Percentiles rank a stretch among this genome's conserved stretches.
These are phyloP conservation scores for Episyrphus balteatus DNA, from an alignment of 1,140 invertebrate genomes.

Conservation along the genomic window DNA sequence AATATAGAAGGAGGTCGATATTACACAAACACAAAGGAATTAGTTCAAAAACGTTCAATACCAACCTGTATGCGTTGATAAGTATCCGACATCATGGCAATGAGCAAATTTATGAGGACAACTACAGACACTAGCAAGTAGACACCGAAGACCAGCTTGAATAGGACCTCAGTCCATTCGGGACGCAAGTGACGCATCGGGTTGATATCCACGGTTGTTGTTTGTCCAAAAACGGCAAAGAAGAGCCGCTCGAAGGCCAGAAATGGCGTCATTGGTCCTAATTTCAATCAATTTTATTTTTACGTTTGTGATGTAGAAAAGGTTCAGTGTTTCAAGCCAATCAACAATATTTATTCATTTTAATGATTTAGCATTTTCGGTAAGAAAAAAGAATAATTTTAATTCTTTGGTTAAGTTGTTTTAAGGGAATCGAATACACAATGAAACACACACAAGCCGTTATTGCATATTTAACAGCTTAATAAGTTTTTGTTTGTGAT, in stretches of 20 bases:
- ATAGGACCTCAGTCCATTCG: constrained; percentile 66
- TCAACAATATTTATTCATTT: too few species aligned
- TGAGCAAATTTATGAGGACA: constrained; percentile 95
- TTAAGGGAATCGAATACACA: too few species aligned
- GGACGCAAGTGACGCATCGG: constrained; percentile 52
- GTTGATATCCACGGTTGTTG: constrained; percentile 75
- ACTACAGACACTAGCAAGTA: constrained; percentile 97
- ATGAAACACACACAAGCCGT: too few species aligned
- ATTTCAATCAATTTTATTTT: constrained; percentile 7
- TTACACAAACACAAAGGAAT: constrained; percentile 14
- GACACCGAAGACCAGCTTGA: constrained; percentile 83
- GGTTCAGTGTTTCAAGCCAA: too few species aligned
- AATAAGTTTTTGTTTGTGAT: too few species aligned
- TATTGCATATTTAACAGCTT: too few species aligned
- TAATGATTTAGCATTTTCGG: too few species aligned
- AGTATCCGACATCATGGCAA: constrained; percentile 99
- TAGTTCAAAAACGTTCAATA: constrained; percentile 22
- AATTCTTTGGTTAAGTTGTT: too few species aligned
- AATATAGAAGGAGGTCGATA: neutral
- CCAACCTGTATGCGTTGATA: constrained; percentile 91
- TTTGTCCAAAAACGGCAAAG: constrained; percentile 95
- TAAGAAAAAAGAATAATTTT: too few species aligned
- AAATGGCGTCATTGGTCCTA: constrained; percentile 74
- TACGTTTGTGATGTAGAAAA: constrained; percentile 5
- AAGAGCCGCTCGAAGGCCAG: constrained; percentile 93